These are phyloP conservation scores for Mesocentrotus franciscanus DNA, from an alignment of 53 echinoderm and acorn worm genomes.

Conservation along the genomic window DNA sequence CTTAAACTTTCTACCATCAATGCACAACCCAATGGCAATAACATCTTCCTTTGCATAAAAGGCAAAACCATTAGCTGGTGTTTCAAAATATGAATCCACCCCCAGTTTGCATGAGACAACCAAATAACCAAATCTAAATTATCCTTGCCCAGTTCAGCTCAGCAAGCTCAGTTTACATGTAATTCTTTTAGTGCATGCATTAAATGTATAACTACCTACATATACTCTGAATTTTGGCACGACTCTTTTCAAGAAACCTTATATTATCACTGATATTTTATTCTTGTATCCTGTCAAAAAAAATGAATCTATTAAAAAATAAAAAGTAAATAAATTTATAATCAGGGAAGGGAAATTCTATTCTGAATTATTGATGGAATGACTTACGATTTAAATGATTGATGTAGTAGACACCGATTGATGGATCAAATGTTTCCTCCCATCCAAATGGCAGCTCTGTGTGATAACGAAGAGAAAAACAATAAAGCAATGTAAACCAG, in stretches of 20 bases:
- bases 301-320: neutral
- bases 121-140: no score
- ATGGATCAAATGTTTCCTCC: slow-evolving; percentile 87
- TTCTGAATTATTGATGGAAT: neutral
- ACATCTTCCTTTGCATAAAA: neutral
- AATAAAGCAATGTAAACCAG: neutral
- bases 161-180: no score
- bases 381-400: slow-evolving; percentile 94
- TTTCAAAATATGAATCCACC: no score
- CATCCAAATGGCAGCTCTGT: slow-evolving; percentile 95
- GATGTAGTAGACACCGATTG: slow-evolving; percentile 85
- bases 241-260: no score
- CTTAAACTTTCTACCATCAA: neutral
- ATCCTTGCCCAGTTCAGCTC: no score
- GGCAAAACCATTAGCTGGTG: no score
- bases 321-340: neutral
- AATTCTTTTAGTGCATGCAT: no score
- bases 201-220: no score
- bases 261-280: no score
- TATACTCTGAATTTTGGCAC: no score
- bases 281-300: neutral
- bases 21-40: neutral
- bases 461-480: neutral
- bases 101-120: no score
- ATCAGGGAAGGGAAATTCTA: neutral